phyloP scores from a whole-genome alignment of 64 coral and sea anemone genomes.

The Pachyseris speciosa region DNA sequence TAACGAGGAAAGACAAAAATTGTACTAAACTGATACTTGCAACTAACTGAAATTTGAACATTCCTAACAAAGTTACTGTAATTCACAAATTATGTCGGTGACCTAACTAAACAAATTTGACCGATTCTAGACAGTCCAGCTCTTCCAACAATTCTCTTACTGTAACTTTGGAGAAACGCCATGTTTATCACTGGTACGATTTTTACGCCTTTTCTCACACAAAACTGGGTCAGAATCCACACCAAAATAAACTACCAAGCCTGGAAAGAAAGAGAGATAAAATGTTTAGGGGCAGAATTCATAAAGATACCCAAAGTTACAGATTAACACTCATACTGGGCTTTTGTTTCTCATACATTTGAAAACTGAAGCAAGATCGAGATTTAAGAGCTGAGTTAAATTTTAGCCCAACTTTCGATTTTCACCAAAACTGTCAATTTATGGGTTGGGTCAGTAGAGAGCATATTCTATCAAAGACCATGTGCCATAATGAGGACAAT shows the following conservation, averaged over 20 bases:
- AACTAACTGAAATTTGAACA: not conserved
- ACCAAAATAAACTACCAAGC: slow-evolving; percentile 11
- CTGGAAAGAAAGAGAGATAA: not conserved
- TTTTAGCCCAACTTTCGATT: too few species aligned
- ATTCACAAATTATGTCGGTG: not conserved
- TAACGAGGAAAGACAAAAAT: not conserved
- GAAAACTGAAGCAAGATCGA: too few species aligned
- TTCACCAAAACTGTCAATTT: too few species aligned
- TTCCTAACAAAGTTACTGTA: not conserved
- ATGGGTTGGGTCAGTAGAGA: too few species aligned
- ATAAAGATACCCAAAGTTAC: not conserved
- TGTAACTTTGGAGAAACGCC: not conserved
- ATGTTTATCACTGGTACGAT: not conserved
- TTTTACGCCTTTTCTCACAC: slow-evolving; percentile 4
- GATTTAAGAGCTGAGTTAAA: too few species aligned
- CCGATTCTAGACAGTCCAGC: too few species aligned
- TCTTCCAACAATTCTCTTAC: not conserved
- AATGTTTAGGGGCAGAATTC: too few species aligned
- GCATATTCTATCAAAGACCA: too few species aligned
- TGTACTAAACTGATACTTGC: not conserved
- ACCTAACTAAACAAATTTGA: not conserved
- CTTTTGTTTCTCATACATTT: too few species aligned
- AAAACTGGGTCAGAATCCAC: slow-evolving; percentile 28
- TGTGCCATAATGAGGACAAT: too few species aligned
- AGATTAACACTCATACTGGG: not conserved